These are phyloP conservation scores for Himalopsyche phryganea DNA, from an alignment of 1,140 invertebrate species.

Conservation along the genomic window DNA sequence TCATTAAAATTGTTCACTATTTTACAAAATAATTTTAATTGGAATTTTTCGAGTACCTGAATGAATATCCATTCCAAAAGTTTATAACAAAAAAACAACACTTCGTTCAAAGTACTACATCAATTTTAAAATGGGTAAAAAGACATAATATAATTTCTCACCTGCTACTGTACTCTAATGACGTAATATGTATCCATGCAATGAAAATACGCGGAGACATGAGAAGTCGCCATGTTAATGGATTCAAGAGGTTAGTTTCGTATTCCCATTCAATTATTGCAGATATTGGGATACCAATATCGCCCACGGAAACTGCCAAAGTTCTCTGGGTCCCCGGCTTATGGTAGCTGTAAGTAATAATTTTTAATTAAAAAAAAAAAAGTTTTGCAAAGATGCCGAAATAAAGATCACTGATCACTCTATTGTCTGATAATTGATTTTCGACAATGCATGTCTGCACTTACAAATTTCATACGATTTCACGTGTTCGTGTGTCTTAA, in stretches of 20 bases:
- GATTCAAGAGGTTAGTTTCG: slow-evolving; percentile 72
- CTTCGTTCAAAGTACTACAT: too few species aligned
- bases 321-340: slow-evolving; percentile 68
- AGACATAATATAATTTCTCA: slow-evolving; percentile 46
- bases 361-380: background rate
- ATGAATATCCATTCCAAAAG: too few species aligned
- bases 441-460: too few species aligned
- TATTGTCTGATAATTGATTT: slow-evolving; percentile 10
- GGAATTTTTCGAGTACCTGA: too few species aligned
- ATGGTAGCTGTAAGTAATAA: slow-evolving; percentile 42
- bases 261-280: slow-evolving; percentile 75
- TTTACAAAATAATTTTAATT: too few species aligned
- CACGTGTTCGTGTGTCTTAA: too few species aligned
- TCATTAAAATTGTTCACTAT: too few species aligned
- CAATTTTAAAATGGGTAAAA: too few species aligned
- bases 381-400: background rate
- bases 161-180: slow-evolving; percentile 63
- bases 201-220: slow-evolving; percentile 68
- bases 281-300: slow-evolving; percentile 60
- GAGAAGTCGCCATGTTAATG: slow-evolving; percentile 76
- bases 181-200: slow-evolving; percentile 66
- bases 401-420: background rate
- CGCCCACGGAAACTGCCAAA: slow-evolving; percentile 62
- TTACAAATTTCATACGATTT: too few species aligned
- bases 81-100: too few species aligned